Base-by-base conservation (phyloP, 2,888 invertebrate species). In the Zonitis immaculata region DNA sequence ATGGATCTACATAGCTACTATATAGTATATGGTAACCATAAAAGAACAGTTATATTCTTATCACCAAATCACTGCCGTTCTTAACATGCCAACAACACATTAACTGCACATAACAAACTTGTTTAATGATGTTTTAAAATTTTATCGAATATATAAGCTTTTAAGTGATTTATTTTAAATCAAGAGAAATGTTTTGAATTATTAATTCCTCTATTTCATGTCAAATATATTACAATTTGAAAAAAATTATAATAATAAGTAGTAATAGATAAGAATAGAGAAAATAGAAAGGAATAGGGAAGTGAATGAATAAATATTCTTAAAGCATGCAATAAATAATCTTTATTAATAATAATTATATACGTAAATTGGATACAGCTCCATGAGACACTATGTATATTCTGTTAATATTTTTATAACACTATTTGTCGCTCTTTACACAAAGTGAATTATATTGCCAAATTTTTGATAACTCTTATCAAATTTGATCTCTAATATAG, bases 21-120 rank as follows among this genome's bases (percentile, higher is more conserved):
- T n/a, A n/a, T n/a, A n/a, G n/a, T n/a, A n/a, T n/a, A n/a, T n/a
- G n/a, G 39, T 39, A 18, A 4, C 39, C 20, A 39, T 39, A 39
- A 39, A 39, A 39, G 18, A 20, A 1, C 39, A 18, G 39, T 39
- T 39, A 39, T 39, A 16, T 39, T 39, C 39, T 39, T 39, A 39
- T 39, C 39, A 39, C 20, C 39, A 20, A 39, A 39, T 39, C 39
- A 20, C 39, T 39, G 20, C 39, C 18, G 39, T 39, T 39, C 20
- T 39, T 20, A 39, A 39, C 39, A 39, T 39, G 20, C 39, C 39
- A 39, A 39, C 39, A 39, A 39, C 39, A 39, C 20, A 39, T 39
- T 39, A 39, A 39, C 39, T 39, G 16, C 16, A 39, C n/a, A 20
- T 39, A 39, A 39, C 20, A 39, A 39, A 39, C 8, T 20, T 20